Conservation (phyloP, 2,888 invertebrate genomes). For the Tetragnatha montana region DNA sequence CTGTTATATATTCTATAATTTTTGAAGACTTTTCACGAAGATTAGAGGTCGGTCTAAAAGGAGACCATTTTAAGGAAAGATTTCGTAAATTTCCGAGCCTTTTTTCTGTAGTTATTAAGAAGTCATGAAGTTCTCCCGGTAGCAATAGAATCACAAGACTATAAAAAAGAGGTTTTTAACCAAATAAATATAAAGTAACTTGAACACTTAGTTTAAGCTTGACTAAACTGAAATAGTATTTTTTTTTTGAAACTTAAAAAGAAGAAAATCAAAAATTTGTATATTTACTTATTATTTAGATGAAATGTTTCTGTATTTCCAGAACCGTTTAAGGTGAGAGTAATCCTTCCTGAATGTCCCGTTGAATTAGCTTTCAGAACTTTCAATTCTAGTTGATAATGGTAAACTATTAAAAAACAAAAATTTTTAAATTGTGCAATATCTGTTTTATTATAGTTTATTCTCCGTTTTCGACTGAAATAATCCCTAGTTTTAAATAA, state of each 20-base stretch:
- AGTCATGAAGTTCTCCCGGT: constrained; percentile 52
- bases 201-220: no score
- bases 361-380: not conserved
- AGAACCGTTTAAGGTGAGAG: constrained; percentile 13
- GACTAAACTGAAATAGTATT: no score
- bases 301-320: not conserved
- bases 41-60: constrained; percentile 2
- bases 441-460: no score
- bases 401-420: constrained; percentile 2
- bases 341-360: not conserved
- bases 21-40: constrained; percentile 36
- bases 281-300: constrained; percentile 13
- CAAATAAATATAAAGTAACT: no score
- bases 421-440: no score
- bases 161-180: no score
- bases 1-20: constrained; percentile 53
- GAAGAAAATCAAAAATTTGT: no score
- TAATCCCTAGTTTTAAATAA: no score
- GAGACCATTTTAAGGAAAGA: constrained; percentile 45
- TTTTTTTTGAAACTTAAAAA: no score
- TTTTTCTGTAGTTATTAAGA: constrained; percentile 52
- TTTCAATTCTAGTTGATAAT: constrained; percentile 29
- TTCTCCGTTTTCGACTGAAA: no score
- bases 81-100: constrained; percentile 55
- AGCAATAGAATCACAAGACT: constrained; percentile 4